Evolutionary conservation across 2,113 vertebrate species (phyloP), one percentile per base, ranked within the genome.

Genomic region (Lipophrys pholis): DNA sequence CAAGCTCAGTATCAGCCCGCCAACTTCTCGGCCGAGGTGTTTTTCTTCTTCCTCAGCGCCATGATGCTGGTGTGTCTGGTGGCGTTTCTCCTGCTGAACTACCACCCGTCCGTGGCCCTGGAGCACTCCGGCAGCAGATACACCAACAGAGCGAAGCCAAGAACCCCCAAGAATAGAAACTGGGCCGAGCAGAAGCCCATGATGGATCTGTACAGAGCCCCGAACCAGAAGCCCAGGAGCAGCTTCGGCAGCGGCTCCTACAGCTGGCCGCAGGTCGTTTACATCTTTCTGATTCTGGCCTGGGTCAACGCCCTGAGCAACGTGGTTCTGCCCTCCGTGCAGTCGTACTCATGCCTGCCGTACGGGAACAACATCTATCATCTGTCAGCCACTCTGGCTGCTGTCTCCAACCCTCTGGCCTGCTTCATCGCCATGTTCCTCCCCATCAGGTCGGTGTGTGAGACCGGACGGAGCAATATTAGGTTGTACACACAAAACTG

Each of bases 261-360:
- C 87, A 92, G 90, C 57, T 73, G 83, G 87, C 35, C 49, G 16
- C 86, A 95, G 83, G 78, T 89, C 60, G 17, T 90, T 6, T 94
- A 89, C 62, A 92, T 96, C 84, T 95, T 94, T 16, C 65, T 56
- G n/a, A 54, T 93, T 36, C 83, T 95, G 69, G 91, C 71, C 39
- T 96, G 95, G 95, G 85, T 63, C 0, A 95, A 94, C 2, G 92
- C 90, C 6, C 86, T 96, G 76, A 94, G 90, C 73, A 95, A 96
- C 16, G 90, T 85, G 5, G 91, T 93, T n/a, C 87, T 96, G 0
- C 94, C 94, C 0, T 93, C 95, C 0, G 91, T 96, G 42, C 95
- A 96, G 90, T 94, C 95, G 12, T 96, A 95, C 85, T 94, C 95
- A 0, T 95, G 94, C 65, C 64, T 95, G 73, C 95, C 95, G 0